phyloP scores from a whole-genome alignment of 1,140 invertebrate genomes.

The Lepidurus apus region DNA sequence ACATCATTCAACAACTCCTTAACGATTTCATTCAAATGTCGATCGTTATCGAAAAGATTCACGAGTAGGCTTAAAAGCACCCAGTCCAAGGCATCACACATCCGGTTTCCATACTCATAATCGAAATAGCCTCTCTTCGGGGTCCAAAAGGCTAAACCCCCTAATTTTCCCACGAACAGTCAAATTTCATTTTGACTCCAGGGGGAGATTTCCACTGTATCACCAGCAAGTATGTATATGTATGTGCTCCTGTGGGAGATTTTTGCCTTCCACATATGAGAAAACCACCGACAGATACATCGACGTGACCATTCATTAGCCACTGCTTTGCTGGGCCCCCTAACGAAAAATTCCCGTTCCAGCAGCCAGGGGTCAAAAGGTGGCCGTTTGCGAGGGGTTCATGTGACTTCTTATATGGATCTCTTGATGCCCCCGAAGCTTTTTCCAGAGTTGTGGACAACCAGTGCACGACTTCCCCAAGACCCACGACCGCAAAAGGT shows the following conservation, averaged over 20 bases:
- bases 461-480: neutral
- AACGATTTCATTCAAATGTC: too few species aligned
- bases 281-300: neutral
- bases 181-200: conserved; percentile 22
- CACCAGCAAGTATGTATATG: neutral
- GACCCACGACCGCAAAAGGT: neutral
- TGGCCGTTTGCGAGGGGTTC: neutral
- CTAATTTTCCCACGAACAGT: conserved; percentile 14
- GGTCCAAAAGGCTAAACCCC: conserved; percentile 11
- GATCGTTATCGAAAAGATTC: too few species aligned
- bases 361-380: neutral
- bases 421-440: neutral
- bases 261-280: neutral
- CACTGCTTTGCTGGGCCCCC: neutral
- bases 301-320: conserved; percentile 12
- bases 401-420: conserved; percentile 15
- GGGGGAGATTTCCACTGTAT: conserved; percentile 10
- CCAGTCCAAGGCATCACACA: neutral
- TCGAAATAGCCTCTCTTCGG: neutral
- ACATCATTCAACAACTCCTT: too few species aligned
- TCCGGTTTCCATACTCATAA: conserved; percentile 18
- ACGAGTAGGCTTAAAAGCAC: too few species aligned
- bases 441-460: conserved; percentile 13
- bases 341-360: neutral
- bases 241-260: neutral